These are phyloP conservation scores for Thunnus thynnus DNA, from an alignment of 2,113 vertebrate species.

Conservation along the genomic window DNA sequence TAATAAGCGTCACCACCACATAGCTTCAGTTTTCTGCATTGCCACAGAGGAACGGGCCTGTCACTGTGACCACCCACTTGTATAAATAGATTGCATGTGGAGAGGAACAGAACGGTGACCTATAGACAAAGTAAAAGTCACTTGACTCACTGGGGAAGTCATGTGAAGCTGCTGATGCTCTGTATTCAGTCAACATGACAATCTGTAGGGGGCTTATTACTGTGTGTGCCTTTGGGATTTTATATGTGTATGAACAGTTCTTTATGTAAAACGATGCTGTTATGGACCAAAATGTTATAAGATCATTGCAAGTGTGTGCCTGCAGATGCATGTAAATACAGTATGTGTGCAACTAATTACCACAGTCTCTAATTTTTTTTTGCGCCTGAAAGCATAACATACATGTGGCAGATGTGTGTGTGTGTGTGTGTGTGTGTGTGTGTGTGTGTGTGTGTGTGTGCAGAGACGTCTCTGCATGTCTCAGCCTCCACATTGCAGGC, in stretches of 20 bases:
- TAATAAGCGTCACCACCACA: conserved; percentile 30
- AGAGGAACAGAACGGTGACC: neutral
- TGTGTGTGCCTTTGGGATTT: neutral
- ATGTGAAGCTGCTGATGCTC: neutral
- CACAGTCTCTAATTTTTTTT: neutral
- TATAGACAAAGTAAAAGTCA: conserved; percentile 7
- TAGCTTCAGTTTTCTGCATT: neutral
- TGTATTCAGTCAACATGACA: neutral
- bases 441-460: too few relatives aligned
- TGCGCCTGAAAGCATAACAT: conserved; percentile 7
- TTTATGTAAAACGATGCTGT: neutral
- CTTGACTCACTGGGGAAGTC: conserved; percentile 3
- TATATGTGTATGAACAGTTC: neutral
- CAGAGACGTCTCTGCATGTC: conserved; percentile 29
- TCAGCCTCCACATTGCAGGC: conserved; percentile 83
- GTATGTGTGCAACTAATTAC: neutral
- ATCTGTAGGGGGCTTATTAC: neutral
- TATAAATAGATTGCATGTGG: neutral
- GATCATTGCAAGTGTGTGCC: too few relatives aligned
- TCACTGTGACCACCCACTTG: conserved; percentile 22
- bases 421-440: too few relatives aligned
- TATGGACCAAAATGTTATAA: neutral
- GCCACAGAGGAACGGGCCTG: conserved; percentile 12
- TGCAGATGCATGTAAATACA: too few relatives aligned
- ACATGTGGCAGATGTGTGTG: too few relatives aligned